Evolutionary conservation across 2,888 invertebrate genomes (phyloP), one percentile per base, ranked within the genome.

Genomic region (Rambutsinella grinnellia): DNA sequence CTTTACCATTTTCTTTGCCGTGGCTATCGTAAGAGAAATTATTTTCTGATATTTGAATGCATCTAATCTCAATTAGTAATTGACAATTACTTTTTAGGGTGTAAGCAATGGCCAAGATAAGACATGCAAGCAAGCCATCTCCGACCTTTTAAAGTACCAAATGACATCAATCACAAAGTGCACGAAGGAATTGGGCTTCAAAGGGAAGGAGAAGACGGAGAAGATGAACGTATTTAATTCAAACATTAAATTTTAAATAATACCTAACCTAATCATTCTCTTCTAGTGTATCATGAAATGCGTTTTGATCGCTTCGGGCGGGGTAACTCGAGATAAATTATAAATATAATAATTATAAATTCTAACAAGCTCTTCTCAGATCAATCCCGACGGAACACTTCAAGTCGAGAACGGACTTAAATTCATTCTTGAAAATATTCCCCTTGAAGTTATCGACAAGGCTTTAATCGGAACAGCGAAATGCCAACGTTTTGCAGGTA

Each of bases 181-280:
- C 26, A 79, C 79, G 19, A 79, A 79, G 54, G 63, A 76, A 46
- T 54, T 79, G 23, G 79, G 76, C 13, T 79, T 36, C 46, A 79
- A 79, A 46, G 79, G 79, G 8, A 79, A 79, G 53, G 79, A 79
- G 36, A 79, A 79, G 58, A 58, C 76, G n/a, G 79, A 79, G 47
- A 79, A 79, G 56, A 79, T 79, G 79, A 79, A 79, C 44, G 78
- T 78, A n/a, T n/a, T n/a, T n/a, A 67, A 70, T 58, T 17, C n/a
- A 49, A 3, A 13, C 21, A 60, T n/a, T 17, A 21, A 17, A 65
- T 8, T 54, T 70, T 2, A 3, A 17, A 24, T 68, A 28, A 57
- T 67, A 23, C 19, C 24, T 58, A 49, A 47, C 49, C 17, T 10
- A 58, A 26, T 8, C 17, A 46, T 36, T 51, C 17, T 3, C 28